Conservation (phyloP, 2,888 invertebrate species). For the Slavum lentiscoides region DNA sequence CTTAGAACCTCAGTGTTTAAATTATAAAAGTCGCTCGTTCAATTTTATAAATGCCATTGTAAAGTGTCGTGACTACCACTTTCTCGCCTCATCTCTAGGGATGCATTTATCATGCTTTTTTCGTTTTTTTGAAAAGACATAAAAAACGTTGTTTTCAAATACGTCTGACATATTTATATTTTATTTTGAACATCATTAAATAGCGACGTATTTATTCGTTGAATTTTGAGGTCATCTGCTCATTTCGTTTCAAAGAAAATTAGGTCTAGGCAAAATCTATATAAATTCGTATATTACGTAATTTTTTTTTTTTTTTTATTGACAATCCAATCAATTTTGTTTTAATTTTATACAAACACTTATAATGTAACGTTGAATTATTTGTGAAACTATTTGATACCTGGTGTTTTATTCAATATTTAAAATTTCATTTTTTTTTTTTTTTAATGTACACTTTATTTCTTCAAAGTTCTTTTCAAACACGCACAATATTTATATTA, state of each 20-base stretch:
- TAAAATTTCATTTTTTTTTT: too few relatives aligned
- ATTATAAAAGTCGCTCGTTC: slow-evolving; percentile 38
- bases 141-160: background rate
- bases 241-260: background rate
- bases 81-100: background rate
- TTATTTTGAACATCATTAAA: slow-evolving; percentile 26
- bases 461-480: too few relatives aligned
- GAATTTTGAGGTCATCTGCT: background rate
- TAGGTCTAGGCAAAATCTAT: background rate
- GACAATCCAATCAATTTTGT: background rate
- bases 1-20: slow-evolving; percentile 12
- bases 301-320: too few relatives aligned
- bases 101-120: slow-evolving; percentile 37
- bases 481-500: too few relatives aligned
- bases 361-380: too few relatives aligned
- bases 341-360: background rate
- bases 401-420: too few relatives aligned
- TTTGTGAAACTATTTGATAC: too few relatives aligned
- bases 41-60: slow-evolving; percentile 35
- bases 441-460: too few relatives aligned
- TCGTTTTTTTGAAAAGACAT: slow-evolving; percentile 20
- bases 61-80: background rate
- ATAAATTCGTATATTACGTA: background rate
- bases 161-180: background rate
- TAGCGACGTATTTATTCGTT: background rate